Base-by-base conservation (phyloP, 2,797 vertebrate species). In the Amniataba percoides region DNA sequence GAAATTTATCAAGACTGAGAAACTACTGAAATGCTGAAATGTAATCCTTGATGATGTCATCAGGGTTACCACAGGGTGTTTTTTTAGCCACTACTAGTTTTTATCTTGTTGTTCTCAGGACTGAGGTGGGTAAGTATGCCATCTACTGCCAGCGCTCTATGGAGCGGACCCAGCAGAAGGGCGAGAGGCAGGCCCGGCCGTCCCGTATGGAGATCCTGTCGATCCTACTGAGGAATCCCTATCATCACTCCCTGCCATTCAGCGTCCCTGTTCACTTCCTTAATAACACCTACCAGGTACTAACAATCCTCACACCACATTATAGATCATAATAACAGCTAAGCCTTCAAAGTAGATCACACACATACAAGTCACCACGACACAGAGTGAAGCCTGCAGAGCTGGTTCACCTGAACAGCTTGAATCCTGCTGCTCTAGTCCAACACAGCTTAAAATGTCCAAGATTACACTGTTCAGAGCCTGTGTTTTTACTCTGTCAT, bases 201-300 rank as follows among this genome's bases (percentile, higher is more conserved):
- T 99, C 98, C 23, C 96, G 98, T 14, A 98, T 99, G 98, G 98
- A 99, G 94, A 98, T 99, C 83, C 95, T 99, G 59, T 99, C 98
- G 5, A 98, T 97, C 48, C 96, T 99, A 5, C 95, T 99, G 53
- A 96, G 98, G 85, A 99, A 99, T 63, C 98, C 98, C 0, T 99
- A 98, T 43, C 97, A 99, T 85, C 98, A 99, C 77, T 99, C 98
- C 0, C 92, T 99, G 79, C 98, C 98, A 5, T 99, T 99, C 88
- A 99, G 98, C 40, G 95, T 99, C 52, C 98, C 98, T 0, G 98
- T 99, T 61, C 98, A 99, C 92, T 99, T 99, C 90, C 97, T 97
- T 93, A 99, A 99, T 0, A 97, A 96, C 83, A 97, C 97, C 36
- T 99, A 99, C 90, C 98, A 99, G 97, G 98, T 99, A 63, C 16